Conservation (phyloP, 2,888 invertebrate species). For the Hyposoter dolosus region DNA sequence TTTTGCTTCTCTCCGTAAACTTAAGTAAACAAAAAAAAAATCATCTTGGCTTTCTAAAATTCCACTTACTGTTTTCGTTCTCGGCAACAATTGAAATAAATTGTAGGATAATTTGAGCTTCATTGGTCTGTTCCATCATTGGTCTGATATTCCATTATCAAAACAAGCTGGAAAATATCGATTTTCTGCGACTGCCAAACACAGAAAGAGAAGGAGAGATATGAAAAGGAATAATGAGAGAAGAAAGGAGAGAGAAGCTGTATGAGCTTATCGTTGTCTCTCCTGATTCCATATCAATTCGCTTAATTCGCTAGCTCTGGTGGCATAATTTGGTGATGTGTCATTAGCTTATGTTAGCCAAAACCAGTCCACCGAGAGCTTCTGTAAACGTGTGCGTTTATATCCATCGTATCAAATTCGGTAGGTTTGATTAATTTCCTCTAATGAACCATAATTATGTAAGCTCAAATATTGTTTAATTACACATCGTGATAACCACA, state of each 20-base stretch:
- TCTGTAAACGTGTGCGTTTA: conserved; percentile 9
- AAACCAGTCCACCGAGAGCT: conserved; percentile 50
- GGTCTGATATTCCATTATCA: conserved; percentile 27
- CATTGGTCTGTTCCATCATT: conserved; percentile 1
- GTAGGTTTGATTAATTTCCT: conserved; percentile 68
- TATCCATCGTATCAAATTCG: conserved; percentile 67
- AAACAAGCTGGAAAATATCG: conserved; percentile 42
- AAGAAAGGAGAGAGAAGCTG: conserved; percentile 30
- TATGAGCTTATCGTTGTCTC: conserved; percentile 73
- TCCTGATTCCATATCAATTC: conserved; percentile 78
- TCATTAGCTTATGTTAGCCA: conserved; percentile 74
- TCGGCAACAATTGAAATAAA: neutral
- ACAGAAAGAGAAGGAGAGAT: conserved; percentile 20
- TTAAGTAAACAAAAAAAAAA: neutral
- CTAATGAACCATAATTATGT: conserved; percentile 81
- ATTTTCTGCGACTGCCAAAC: conserved; percentile 16
- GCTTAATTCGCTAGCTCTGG: conserved; percentile 76
- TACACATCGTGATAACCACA: conserved; percentile 73
- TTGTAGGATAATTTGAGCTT: conserved; percentile 3
- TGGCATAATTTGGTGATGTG: conserved; percentile 76
- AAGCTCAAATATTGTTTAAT: conserved; percentile 80
- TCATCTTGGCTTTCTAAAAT: neutral
- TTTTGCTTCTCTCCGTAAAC: neutral
- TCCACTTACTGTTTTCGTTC: neutral
- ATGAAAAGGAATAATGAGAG: too few relatives aligned